Evolutionary conservation across 2,888 invertebrate genomes (phyloP).

Genomic region (Tetropium fuscum): DNA sequence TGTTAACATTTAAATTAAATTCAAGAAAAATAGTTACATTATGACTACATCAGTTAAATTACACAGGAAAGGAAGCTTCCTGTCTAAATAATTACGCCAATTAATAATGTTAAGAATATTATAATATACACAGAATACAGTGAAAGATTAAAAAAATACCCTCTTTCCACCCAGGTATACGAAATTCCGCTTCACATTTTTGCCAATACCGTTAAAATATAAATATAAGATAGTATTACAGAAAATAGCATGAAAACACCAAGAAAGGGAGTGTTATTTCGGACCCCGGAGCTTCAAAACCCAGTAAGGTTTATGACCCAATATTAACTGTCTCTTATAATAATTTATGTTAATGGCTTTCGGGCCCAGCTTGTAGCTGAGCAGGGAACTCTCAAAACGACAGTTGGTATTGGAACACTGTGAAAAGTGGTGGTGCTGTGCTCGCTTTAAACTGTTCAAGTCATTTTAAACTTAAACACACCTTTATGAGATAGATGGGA

Average conservation of each 20-base stretch:
- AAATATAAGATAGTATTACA: conserved; percentile 26
- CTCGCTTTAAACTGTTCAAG: conserved; percentile 25
- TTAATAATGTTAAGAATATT: conserved; percentile 4
- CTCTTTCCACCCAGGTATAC: conserved; percentile 20
- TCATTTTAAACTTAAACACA: conserved; percentile 17
- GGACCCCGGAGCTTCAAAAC: conserved; percentile 48
- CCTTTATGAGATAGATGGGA: too few relatives aligned
- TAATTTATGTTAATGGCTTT: conserved; percentile 70
- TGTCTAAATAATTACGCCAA: neutral
- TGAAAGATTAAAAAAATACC: neutral
- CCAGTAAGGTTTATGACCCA: conserved; percentile 66
- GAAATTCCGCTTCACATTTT: neutral
- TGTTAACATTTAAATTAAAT: neutral
- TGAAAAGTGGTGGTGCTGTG: conserved; percentile 59
- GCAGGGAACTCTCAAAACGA: conserved; percentile 60
- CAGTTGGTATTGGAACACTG: conserved; percentile 63
- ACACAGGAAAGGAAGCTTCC: conserved; percentile 11
- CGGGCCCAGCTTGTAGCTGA: conserved; percentile 53
- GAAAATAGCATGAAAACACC: conserved; percentile 38
- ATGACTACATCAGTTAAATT: neutral
- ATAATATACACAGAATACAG: neutral
- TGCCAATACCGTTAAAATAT: conserved; percentile 11
- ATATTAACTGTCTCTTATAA: conserved; percentile 72
- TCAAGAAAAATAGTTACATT: conserved; percentile 2
- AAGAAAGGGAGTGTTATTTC: conserved; percentile 38